Evolutionary conservation across 2,888 invertebrate species (phyloP), one percentile per base, ranked within the genome.

Genomic region (Carabus problematicus): DNA sequence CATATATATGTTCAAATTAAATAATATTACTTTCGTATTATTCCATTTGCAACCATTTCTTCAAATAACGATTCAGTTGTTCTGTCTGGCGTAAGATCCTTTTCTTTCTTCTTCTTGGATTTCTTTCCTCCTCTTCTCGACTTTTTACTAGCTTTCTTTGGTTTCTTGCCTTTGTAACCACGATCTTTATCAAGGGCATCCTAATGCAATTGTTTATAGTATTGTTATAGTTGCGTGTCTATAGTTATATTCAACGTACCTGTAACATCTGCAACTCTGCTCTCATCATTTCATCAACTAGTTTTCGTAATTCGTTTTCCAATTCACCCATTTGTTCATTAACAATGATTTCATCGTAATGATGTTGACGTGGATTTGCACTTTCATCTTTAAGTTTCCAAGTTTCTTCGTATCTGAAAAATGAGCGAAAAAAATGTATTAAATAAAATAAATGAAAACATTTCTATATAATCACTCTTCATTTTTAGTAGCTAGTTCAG

Each of bases 31-130:
- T 91, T 89, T 75, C 89, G 90, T 70, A 97, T 95, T 16, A 98
- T 95, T 0, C 96, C 95, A 81, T 97, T 94, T 0, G 90, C 88
- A 0, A 97, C 89, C 12, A 98, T 82, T 81, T 98, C 97, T 81
- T 97, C 96, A 78, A 95, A 95, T 2, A 98, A 83, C 0, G 95
- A 96, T 79, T 95, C 94, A 0, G 91, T 90, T 0, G 93, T 92
- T 79, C 96, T 86, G 78, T 97, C 97, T 0, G 93, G 93, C 0
- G 97, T 97, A 60, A 97, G 83, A 82, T 97, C 97, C 80, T 97
- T 97, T 77, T 96, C 95, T 80, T 95, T 95, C 80, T 94, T 95
- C 83, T 94, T 95, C 80, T 96, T 96, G 73, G 88, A 89, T 77
- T 97, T 97, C 76, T 96, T 96, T 0, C 92, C 92, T 29, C 91